phyloP scores from a whole-genome alignment of 2,113 vertebrate genomes.

The Pteropus alecto region DNA sequence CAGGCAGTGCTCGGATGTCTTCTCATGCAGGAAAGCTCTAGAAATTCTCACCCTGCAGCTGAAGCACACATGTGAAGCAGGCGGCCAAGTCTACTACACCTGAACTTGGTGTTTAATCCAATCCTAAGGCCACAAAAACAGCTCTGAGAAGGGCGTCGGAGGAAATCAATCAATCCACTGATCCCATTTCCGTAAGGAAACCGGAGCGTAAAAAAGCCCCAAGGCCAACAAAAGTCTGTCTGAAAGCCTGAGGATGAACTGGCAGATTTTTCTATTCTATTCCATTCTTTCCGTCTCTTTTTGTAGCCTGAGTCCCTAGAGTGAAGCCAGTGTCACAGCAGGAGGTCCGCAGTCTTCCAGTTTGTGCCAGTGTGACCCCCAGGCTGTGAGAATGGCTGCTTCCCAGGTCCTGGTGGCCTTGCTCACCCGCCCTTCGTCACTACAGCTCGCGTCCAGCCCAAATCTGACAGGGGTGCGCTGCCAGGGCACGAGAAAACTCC shows the following conservation, averaged over 20 bases:
- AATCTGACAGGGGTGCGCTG: too few relatives aligned
- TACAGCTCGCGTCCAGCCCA: background rate
- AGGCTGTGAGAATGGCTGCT: background rate
- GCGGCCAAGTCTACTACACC: background rate
- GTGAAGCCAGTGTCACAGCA: too few relatives aligned
- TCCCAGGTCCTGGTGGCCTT: background rate
- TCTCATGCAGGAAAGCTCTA: background rate
- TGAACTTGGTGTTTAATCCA: background rate
- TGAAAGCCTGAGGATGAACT: too few relatives aligned
- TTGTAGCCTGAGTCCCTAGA: background rate
- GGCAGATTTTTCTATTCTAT: too few relatives aligned
- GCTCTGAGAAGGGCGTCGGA: background rate
- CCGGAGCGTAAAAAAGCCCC: background rate
- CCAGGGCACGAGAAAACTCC: fast-evolving
- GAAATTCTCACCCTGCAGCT: background rate
- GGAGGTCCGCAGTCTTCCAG: too few relatives aligned
- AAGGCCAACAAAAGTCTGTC: background rate
- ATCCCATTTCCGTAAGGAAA: background rate
- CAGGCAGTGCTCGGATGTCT: too few relatives aligned
- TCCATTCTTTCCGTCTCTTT: background rate
- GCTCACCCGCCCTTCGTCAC: background rate
- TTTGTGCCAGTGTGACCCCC: background rate
- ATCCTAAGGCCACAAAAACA: too few relatives aligned
- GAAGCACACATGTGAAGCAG: background rate
- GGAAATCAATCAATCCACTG: background rate